Evolutionary conservation across 2,797 vertebrate species (phyloP).

Genomic region (Nothura maculosa): DNA sequence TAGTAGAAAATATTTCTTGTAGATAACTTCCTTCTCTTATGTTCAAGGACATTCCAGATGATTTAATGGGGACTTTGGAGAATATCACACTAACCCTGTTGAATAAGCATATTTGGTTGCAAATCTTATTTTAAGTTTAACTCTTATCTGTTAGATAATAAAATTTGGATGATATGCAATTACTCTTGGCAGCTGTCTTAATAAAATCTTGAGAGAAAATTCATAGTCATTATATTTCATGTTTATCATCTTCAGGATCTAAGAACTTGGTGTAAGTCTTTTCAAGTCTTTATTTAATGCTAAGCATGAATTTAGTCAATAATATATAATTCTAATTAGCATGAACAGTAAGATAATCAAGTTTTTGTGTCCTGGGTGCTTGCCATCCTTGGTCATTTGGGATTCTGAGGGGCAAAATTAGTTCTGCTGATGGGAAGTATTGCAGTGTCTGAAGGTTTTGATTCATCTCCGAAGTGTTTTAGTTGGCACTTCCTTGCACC

Average conservation of each 20-base stretch:
- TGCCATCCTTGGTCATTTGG: background rate
- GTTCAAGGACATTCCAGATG: background rate
- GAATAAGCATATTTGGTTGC: background rate
- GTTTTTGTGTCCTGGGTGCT: background rate
- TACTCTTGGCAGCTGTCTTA: background rate
- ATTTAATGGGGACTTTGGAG: background rate
- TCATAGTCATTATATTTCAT: background rate
- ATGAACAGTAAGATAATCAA: background rate
- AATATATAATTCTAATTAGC: background rate
- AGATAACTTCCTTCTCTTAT: background rate
- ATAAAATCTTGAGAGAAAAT: background rate
- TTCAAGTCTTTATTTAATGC: background rate
- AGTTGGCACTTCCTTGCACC: background rate
- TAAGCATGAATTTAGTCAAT: background rate
- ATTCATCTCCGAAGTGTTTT: background rate
- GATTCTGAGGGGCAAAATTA: background rate
- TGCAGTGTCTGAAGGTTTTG: background rate
- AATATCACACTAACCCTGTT: background rate
- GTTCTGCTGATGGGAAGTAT: background rate
- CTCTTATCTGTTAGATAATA: background rate
- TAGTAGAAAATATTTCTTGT: background rate
- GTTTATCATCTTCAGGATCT: background rate
- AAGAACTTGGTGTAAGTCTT: background rate
- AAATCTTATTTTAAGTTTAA: constrained; percentile 19
- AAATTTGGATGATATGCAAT: background rate